Evolutionary conservation across 2,888 invertebrate species (phyloP), one percentile per base, ranked within the genome.

Genomic region (Torymus tubicola): DNA sequence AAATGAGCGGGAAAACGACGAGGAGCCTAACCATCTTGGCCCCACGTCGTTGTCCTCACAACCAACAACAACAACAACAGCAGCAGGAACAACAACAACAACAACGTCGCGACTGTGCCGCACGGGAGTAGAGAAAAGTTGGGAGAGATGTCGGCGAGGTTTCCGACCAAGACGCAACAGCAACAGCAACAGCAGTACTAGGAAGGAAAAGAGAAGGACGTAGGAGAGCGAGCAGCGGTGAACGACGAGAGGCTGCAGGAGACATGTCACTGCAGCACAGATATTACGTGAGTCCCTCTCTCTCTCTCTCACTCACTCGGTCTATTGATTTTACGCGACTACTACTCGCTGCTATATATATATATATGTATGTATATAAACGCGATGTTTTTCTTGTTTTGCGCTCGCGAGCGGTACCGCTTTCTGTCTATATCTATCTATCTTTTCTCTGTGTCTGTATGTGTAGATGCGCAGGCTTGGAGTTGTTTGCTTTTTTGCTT

Each of bases 201-300:
- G 21, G 58, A 10, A 21, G 74, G 21, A 18, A 16, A 58, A 61
- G 55, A 16, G 50, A 24, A 10, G 21, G 21, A 58, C n/a, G 52
- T 52, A 18, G 21, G 8, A 24, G 55, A 16, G 11, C 21, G 42
- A 72, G 65, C 55, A 52, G 57, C 50, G 80, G 18, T n/a, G 55
- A n/a, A 60, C 57, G 63, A 68, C 57, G 63, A 68, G 16, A 68
- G 80, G 84, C 84, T 81, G 74, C 74, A 83, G 80, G 83, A 86
- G 86, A 86, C 85, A 90, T 90, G 90, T 90, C 90, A 87, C 87
- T 90, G 84, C 90, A 90, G 86, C 90, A 90, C 85, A 89, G 89
- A 86, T 90, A 90, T 85, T 90, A 90, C 86, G 90, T 90, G 83
- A 90, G 90, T 90, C 85, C 60, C 52, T 42, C 57, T 58, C 50